These are phyloP conservation scores for Anguilla megastoma DNA, from an alignment of 2,797 vertebrate species.

Conservation along the genomic window DNA sequence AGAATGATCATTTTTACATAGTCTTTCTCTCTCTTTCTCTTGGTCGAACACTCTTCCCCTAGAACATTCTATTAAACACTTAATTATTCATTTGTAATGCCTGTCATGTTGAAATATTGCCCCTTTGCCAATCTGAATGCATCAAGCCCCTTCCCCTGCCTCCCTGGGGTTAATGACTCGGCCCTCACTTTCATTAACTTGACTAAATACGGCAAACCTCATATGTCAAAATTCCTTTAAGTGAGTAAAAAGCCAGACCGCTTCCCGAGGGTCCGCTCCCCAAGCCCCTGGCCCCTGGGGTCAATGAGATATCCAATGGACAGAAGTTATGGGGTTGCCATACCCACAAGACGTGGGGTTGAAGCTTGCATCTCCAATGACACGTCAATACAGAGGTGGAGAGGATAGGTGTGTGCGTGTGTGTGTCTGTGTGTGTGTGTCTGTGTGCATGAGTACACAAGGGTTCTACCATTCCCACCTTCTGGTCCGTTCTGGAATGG, in stretches of 20 bases:
- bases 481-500: constrained; percentile 52
- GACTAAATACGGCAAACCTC: constrained; percentile 73
- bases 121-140: constrained; percentile 81
- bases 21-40: constrained; percentile 44
- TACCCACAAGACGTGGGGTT: not conserved
- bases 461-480: constrained; percentile 31
- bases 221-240: constrained; percentile 73
- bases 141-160: constrained; percentile 75
- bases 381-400: not conserved
- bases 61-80: constrained; percentile 91
- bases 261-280: constrained; percentile 19
- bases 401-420: not conserved
- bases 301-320: constrained; percentile 59
- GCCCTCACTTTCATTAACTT: constrained; percentile 79
- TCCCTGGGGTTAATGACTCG: constrained; percentile 87
- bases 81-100: constrained; percentile 97
- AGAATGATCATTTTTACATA: constrained; percentile 86
- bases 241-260: constrained; percentile 51
- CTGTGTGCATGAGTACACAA: not conserved
- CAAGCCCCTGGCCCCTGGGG: constrained; percentile 45
- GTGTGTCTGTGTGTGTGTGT: not conserved
- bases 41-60: constrained; percentile 51
- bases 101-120: constrained; percentile 90
- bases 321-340: constrained; percentile 34
- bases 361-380: not conserved